phyloP scores from a whole-genome alignment of 2,888 invertebrate species.

The Ormyrus thymus region DNA sequence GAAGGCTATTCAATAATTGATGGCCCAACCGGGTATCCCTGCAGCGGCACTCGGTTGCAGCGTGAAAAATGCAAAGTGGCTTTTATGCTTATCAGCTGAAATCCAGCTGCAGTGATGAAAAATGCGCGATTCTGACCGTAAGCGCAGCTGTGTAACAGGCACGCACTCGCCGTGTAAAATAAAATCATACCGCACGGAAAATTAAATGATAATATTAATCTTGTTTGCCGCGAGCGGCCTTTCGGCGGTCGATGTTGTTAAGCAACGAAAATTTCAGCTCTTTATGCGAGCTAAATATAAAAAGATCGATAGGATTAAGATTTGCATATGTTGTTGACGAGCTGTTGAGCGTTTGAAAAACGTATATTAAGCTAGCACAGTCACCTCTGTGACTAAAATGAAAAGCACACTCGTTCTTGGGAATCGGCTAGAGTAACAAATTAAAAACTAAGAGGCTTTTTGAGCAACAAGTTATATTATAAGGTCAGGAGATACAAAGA shows the following conservation, averaged over 20 bases:
- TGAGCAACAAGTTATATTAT: too few relatives aligned
- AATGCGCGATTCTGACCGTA: slow-evolving; percentile 6
- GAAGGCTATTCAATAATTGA: slow-evolving; percentile 42
- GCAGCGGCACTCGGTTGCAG: not conserved
- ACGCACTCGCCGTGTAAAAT: slow-evolving; percentile 5
- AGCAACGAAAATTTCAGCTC: slow-evolving; percentile 4
- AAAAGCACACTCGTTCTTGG: too few relatives aligned
- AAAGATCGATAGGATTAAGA: slow-evolving; percentile 12
- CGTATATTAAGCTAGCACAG: too few relatives aligned
- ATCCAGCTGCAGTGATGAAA: slow-evolving; percentile 5
- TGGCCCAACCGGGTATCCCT: not conserved
- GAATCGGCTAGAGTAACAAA: too few relatives aligned
- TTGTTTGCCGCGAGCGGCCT: not conserved
- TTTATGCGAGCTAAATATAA: not conserved
- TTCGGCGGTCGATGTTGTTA: not conserved
- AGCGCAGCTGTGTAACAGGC: not conserved
- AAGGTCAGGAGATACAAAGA: too few relatives aligned
- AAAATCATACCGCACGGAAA: slow-evolving; percentile 20
- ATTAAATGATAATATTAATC: slow-evolving; percentile 46
- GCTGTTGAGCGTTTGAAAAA: not conserved
- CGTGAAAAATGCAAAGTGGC: slow-evolving; percentile 44
- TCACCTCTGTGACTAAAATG: too few relatives aligned
- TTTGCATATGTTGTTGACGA: slow-evolving; percentile 12
- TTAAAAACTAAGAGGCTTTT: too few relatives aligned
- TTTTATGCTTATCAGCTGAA: slow-evolving; percentile 38